Percentiles rank a stretch among this genome's conserved stretches.
These are phyloP conservation scores for Agriopis leucophaearia DNA, from an alignment of 2,888 invertebrate species.

Conservation along the genomic window DNA sequence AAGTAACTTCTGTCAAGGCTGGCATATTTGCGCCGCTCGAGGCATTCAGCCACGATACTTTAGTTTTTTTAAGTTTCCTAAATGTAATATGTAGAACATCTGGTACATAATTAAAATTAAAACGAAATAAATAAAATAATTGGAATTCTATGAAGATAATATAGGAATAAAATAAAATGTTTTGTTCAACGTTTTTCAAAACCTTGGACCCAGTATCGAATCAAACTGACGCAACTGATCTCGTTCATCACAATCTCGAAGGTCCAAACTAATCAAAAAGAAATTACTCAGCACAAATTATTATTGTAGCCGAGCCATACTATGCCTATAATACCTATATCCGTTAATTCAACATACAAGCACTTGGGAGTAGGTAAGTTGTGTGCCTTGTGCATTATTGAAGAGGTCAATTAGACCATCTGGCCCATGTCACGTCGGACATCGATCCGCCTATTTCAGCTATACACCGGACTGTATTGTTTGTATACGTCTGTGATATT, in stretches of 20 bases:
- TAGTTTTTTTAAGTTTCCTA: too few species aligned
- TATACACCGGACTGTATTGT: constrained; percentile 2
- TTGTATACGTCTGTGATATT: too few species aligned
- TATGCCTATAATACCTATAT: neutral
- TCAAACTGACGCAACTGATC: constrained; percentile 8
- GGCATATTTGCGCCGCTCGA: too few species aligned
- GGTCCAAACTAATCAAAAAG: constrained; percentile 21
- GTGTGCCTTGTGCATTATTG: constrained; percentile 30
- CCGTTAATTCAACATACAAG: neutral
- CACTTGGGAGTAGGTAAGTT: constrained; percentile 11
- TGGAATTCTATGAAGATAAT: too few species aligned
- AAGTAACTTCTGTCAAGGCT: too few species aligned
- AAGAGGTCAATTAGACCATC: constrained; percentile 37
- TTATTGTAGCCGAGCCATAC: neutral
- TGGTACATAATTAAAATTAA: too few species aligned
- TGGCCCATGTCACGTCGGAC: constrained; percentile 27
- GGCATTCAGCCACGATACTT: too few species aligned
- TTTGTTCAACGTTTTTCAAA: too few species aligned
- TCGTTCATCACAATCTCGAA: neutral
- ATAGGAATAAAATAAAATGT: too few species aligned
- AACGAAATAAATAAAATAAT: too few species aligned
- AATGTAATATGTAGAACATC: too few species aligned
- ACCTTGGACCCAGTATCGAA: neutral
- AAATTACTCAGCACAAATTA: constrained; percentile 13
- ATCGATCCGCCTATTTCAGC: constrained; percentile 30